Percentiles rank a stretch among this genome's conserved stretches.
phyloP scores from a whole-genome alignment of 2,888 invertebrate species.

The Chirona hameri region DNA sequence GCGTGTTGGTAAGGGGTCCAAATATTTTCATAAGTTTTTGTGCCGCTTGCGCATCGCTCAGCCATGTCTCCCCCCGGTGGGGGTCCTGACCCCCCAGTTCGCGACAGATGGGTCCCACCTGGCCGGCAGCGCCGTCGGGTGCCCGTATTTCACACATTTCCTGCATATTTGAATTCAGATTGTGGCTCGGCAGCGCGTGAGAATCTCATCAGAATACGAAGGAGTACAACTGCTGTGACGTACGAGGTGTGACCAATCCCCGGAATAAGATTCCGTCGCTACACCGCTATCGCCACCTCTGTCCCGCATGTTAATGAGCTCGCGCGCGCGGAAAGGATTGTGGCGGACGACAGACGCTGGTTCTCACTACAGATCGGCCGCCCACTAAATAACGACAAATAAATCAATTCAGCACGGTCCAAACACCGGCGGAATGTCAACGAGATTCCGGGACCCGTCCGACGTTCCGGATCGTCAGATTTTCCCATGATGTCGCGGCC shows the following conservation, averaged over 20 bases:
- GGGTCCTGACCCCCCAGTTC: neutral
- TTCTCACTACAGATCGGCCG: neutral
- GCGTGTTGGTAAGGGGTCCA: neutral
- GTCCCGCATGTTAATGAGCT: neutral
- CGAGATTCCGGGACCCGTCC: neutral
- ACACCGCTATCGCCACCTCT: neutral
- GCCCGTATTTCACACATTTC: slow-evolving; percentile 24
- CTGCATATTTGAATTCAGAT: slow-evolving; percentile 12
- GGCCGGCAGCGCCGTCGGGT: neutral
- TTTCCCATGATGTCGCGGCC: neutral
- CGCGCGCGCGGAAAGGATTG: neutral
- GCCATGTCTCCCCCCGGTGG: neutral
- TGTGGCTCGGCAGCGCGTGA: neutral
- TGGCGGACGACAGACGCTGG: neutral
- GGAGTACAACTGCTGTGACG: neutral
- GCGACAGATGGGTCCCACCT: neutral
- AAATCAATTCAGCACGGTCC: slow-evolving; percentile 12
- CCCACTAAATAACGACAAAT: slow-evolving; percentile 23
- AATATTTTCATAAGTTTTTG: slow-evolving; percentile 4
- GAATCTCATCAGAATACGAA: neutral
- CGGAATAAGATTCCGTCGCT: neutral
- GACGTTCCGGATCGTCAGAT: neutral
- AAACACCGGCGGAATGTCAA: neutral
- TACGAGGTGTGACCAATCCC: neutral
- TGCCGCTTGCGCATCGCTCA: no score